A percentile compares a stretch with the other conserved stretches of the same genome.
phyloP scores from a whole-genome alignment of 2,113 vertebrate species.

The Emberiza fucata region DNA sequence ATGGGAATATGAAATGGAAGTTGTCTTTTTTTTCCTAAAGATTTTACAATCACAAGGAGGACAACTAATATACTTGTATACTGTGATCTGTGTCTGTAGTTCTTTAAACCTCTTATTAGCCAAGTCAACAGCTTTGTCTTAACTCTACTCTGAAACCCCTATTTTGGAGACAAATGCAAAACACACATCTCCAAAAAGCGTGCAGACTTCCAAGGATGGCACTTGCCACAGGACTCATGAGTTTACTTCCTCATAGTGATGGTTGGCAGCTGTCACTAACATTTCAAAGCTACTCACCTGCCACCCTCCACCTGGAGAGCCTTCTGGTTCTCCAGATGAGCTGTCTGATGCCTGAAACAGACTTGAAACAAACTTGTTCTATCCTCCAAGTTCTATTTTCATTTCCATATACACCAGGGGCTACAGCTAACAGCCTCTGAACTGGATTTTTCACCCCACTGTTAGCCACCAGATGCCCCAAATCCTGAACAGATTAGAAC shows the following conservation, averaged over 20 bases:
- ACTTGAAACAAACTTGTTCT: not conserved
- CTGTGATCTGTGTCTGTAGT: not conserved
- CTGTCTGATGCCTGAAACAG: not conserved
- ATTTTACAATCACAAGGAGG: not conserved
- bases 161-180: not conserved
- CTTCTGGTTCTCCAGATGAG: not conserved
- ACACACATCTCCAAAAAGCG: not conserved
- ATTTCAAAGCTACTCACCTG: not conserved
- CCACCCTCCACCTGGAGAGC: not conserved
- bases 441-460: not conserved
- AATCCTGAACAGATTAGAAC: not conserved
- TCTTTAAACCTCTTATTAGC: not conserved
- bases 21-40: not conserved
- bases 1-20: not conserved
- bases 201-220: not conserved
- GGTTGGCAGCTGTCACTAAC: not conserved
- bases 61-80: not conserved
- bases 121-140: not conserved
- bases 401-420: not conserved
- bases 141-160: not conserved
- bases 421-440: not conserved
- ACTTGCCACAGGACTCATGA: not conserved
- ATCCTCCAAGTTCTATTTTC: not conserved
- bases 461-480: not conserved
- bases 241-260: accelerated